Base-by-base conservation (phyloP, 2,888 invertebrate genomes). In the Atethmia centrago region DNA sequence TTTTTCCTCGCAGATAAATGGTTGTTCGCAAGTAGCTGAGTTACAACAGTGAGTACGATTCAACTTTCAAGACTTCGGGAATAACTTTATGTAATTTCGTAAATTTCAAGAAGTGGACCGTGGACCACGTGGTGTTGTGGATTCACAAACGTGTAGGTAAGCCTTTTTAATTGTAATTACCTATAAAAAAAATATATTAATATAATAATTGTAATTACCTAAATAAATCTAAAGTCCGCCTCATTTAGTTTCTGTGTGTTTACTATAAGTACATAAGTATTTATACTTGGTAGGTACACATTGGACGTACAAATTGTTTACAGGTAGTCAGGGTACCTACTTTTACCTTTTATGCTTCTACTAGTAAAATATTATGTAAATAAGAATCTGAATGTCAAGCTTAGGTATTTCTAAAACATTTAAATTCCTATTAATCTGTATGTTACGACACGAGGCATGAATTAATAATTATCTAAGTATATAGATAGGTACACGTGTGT, bases 1-100 rank as follows among this genome's bases (percentile, higher is more conserved):
- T 89, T 89, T 91, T 91, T 90, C 86, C 83, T 81, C 77, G 77
- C 82, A 81, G 87, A 90, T 89, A 88, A 90, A 91, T 91, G 89
- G 90, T 88, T 88, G 90, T 90, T 89, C 84, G 79, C 81, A 88
- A 91, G 86, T 91, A 90, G 64, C 42, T 82, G 88, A 90, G 89
- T 90, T 90, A 88, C 85, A 85, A 87, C 87, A 80, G 80, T 83
- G 79, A 85, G 84, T 85, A 79, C 74, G 79, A 71, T 83, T 79
- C 72, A 86, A 89, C 85, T 90, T 89, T 82, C 84, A 87, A 90
- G 87, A 88, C 74, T 76, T n/a, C 3, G 62, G 45, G 69, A 71
- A 85, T 83, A 85, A 88, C 87, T 87, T 81, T 77, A 73, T 70
- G 85, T 83, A 70, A 82, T 84, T 85, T 82, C 64, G 77, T 64